phyloP scores from a whole-genome alignment of 2,888 invertebrate species.

The Pyrrhia umbra region DNA sequence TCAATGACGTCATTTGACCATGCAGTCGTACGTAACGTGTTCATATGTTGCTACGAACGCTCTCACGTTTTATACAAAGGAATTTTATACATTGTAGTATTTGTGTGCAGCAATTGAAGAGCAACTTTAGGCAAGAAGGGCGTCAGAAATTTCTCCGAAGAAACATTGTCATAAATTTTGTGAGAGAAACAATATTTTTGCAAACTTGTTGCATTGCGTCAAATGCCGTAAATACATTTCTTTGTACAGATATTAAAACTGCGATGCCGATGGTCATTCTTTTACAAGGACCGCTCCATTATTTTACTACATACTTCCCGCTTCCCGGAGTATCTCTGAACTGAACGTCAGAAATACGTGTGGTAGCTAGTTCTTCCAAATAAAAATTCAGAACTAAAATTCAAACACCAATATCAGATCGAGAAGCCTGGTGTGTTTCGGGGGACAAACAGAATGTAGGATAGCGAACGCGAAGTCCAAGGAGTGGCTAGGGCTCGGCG shows the following conservation, averaged over 20 bases:
- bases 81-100: too few species aligned
- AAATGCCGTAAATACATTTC: not conserved
- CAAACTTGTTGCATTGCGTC: not conserved
- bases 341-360: not conserved
- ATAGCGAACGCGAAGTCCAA: not conserved
- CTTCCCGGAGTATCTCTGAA: not conserved
- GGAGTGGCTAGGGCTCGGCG: constrained; percentile 54
- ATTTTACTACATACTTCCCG: not conserved
- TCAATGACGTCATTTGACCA: not conserved
- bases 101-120: too few species aligned
- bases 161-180: not conserved
- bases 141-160: not conserved
- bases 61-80: too few species aligned
- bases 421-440: not conserved
- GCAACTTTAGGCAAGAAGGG: not conserved
- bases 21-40: not conserved
- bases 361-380: constrained; percentile 5
- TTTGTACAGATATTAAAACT: not conserved
- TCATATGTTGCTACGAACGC: too few species aligned
- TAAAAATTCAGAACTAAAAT: constrained; percentile 26
- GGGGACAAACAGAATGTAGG: not conserved
- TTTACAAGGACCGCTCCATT: not conserved
- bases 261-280: not conserved
- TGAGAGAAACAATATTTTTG: not conserved
- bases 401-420: constrained; percentile 8